These are phyloP conservation scores for Dendrolimus houi DNA, from an alignment of 2,888 invertebrate genomes.

Conservation along the genomic window DNA sequence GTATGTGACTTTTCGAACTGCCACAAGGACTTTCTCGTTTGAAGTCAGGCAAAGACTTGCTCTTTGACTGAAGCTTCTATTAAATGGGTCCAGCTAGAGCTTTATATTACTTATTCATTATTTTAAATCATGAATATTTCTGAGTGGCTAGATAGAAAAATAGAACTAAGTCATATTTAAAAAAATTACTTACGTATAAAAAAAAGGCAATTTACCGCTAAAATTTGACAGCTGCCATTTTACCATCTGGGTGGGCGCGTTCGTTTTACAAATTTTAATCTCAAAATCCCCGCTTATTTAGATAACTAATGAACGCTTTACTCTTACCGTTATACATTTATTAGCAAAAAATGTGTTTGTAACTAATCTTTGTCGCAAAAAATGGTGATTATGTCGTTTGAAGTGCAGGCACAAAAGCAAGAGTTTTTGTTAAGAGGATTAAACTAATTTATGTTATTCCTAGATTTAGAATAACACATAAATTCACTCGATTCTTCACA, in stretches of 20 bases:
- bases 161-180: no score
- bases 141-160: no score
- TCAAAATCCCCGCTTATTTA: conserved; percentile 43
- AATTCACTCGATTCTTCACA: no score
- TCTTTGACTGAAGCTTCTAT: no score
- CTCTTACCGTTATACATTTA: conserved; percentile 18
- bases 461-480: no score
- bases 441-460: neutral
- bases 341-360: conserved; percentile 4
- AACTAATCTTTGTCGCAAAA: conserved; percentile 6
- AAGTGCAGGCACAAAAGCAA: neutral
- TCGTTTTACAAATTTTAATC: neutral
- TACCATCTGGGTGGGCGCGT: neutral
- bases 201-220: neutral
- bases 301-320: conserved; percentile 41
- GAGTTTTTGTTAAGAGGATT: neutral
- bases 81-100: no score
- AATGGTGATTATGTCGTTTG: neutral
- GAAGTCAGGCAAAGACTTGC: no score
- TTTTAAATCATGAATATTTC: no score
- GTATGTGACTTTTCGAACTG: no score
- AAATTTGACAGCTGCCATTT: neutral
- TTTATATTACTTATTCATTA: no score
- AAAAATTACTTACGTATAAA: neutral
- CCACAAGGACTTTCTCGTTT: no score